These are phyloP conservation scores for Oenanthe oenanthe DNA, from an alignment of 2,113 vertebrate species.

Conservation along the genomic window DNA sequence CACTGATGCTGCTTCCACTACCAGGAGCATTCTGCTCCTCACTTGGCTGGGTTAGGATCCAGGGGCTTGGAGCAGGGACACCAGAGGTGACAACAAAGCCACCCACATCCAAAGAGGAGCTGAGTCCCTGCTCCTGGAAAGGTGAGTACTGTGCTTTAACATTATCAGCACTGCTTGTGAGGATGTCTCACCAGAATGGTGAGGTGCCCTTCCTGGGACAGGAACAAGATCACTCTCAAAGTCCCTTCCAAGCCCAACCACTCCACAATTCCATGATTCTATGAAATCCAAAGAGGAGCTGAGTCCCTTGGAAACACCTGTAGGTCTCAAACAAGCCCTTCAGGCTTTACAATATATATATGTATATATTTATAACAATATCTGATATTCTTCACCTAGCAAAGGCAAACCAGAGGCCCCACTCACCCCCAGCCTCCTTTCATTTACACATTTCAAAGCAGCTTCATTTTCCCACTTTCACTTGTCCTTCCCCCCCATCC, in stretches of 20 bases:
- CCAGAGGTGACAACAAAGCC: neutral
- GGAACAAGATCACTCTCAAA: neutral
- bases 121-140: neutral
- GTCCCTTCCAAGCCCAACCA: neutral
- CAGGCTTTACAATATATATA: neutral
- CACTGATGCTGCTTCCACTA: neutral
- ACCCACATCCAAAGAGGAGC: too few relatives aligned
- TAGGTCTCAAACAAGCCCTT: neutral
- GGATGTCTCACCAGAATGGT: neutral
- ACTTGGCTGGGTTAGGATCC: neutral
- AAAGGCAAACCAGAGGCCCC: neutral
- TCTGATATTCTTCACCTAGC: neutral
- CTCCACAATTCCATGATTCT: neutral
- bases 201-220: accelerated
- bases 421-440: accelerated
- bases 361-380: too few relatives aligned
- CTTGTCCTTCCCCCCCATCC: accelerated
- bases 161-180: neutral
- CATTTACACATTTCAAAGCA: neutral
- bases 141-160: neutral
- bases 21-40: neutral
- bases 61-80: neutral
- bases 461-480: neutral
- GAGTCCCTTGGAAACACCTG: neutral
- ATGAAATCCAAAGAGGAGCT: neutral